Percentiles rank a stretch among this genome's conserved stretches.
phyloP scores from a whole-genome alignment of 2,888 invertebrate genomes.

The Anoplius nigerrimus region DNA sequence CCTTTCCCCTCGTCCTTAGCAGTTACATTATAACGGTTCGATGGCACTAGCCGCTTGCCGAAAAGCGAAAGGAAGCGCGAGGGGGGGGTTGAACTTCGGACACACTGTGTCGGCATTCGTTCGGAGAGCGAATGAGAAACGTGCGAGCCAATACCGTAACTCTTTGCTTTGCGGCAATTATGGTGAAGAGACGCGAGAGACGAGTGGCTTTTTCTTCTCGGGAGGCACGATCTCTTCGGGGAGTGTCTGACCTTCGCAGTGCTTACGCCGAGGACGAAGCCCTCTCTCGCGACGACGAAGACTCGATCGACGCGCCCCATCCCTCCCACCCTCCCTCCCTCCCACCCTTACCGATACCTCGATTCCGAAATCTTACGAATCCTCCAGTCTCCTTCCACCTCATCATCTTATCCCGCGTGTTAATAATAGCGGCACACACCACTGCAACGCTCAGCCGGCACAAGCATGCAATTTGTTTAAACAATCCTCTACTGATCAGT shows the following conservation, averaged over 20 bases:
- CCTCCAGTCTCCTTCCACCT: constrained; percentile 7
- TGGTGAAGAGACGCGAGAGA: constrained; percentile 18
- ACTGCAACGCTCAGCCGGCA: constrained; percentile 71
- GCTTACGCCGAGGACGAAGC: too few species aligned
- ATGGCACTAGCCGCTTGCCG: too few species aligned
- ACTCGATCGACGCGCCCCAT: too few species aligned
- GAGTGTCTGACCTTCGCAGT: constrained; percentile 27
- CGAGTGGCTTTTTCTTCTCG: constrained; percentile 16
- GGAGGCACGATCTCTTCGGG: constrained; percentile 17
- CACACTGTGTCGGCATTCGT: too few species aligned
- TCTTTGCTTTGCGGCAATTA: constrained; percentile 50
- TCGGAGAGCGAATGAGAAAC: constrained; percentile 30
- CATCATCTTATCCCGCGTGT: constrained; percentile 57
- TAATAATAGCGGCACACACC: constrained; percentile 71
- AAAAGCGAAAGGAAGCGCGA: too few species aligned
- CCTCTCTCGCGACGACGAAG: too few species aligned
- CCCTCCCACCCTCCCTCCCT: neutral
- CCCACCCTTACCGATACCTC: neutral
- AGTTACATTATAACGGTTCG: too few species aligned
- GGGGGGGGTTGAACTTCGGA: too few species aligned
- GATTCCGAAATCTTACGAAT: too few species aligned
- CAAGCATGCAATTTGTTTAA: constrained; percentile 68
- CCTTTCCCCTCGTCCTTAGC: too few species aligned
- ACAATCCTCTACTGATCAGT: constrained; percentile 52
- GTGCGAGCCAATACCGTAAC: too few species aligned